phyloP scores from a whole-genome alignment of 2,888 invertebrate species.

The Habroteleia sp. region DNA sequence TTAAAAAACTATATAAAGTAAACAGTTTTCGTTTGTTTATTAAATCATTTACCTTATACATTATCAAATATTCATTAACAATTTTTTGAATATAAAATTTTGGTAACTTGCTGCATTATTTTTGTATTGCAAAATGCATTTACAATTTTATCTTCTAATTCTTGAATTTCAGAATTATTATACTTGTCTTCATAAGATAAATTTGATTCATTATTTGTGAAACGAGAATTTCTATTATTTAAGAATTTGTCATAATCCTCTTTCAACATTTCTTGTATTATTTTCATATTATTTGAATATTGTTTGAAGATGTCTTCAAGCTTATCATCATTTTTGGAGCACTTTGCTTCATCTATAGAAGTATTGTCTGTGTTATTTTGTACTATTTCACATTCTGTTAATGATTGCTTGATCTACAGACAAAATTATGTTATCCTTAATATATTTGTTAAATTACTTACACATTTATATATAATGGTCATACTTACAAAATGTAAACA shows the following conservation, averaged over 20 bases:
- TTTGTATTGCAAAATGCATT: conserved; percentile 86
- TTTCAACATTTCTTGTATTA: conserved; percentile 21
- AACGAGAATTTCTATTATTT: conserved; percentile 20
- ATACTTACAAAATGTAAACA: conserved; percentile 71
- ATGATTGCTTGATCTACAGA: conserved; percentile 66
- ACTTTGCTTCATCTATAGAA: no score
- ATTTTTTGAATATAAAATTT: conserved; percentile 16
- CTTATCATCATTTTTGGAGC: conserved; percentile 2
- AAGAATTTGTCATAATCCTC: conserved; percentile 35
- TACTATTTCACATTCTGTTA: conserved; percentile 30
- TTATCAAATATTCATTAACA: no score
- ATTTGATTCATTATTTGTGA: conserved; percentile 18
- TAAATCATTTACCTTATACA: no score
- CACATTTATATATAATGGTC: neutral
- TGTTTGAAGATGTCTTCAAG: conserved; percentile 25
- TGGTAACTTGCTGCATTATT: conserved; percentile 26
- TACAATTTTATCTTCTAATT: conserved; percentile 81
- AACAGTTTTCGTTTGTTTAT: no score
- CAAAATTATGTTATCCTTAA: no score
- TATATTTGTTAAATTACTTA: no score
- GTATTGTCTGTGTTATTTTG: neutral
- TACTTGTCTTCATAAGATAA: neutral
- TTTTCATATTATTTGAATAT: conserved; percentile 24
- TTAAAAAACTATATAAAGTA: no score
- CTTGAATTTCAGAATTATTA: conserved; percentile 47